Evolutionary conservation across 2,888 invertebrate species (phyloP).

Genomic region (Ashinkailepas kermadecensis): DNA sequence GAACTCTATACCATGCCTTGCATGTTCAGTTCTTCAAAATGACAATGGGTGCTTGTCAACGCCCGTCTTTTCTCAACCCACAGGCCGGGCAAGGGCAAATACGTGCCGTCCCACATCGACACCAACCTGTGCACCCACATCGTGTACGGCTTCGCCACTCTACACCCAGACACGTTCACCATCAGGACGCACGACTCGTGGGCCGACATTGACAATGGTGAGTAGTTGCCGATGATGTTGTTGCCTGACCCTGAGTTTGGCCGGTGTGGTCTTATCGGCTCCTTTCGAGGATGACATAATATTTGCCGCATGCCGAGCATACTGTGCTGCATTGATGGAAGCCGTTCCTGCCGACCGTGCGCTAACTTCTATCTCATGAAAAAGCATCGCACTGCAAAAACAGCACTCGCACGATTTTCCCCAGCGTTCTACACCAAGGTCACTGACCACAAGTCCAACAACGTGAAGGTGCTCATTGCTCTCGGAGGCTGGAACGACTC

Average conservation of each 20-base stretch:
- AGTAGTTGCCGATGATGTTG: conserved; percentile 20
- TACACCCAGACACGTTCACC: conserved; percentile 62
- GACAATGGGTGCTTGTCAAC: too few relatives aligned
- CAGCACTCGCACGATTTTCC: background rate
- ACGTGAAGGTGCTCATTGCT: conserved; percentile 66
- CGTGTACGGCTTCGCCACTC: conserved; percentile 83
- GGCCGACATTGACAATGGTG: conserved; percentile 38
- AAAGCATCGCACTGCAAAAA: background rate
- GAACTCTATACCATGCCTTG: too few relatives aligned
- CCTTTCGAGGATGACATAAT: too few relatives aligned
- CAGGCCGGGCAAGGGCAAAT: conserved; percentile 64
- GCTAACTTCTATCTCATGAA: too few relatives aligned
- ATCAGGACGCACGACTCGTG: conserved; percentile 73
- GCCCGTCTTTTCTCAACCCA: background rate
- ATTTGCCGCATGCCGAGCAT: too few relatives aligned
- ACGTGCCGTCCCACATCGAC: conserved; percentile 72
- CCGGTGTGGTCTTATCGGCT: too few relatives aligned
- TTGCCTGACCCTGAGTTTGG: too few relatives aligned
- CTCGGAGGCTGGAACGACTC: conserved; percentile 82
- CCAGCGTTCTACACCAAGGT: conserved; percentile 73
- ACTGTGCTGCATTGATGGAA: too few relatives aligned
- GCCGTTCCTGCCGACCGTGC: too few relatives aligned
- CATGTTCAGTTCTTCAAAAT: too few relatives aligned
- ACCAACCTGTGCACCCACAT: conserved; percentile 81
- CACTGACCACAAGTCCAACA: conserved; percentile 50